Conservation (phyloP, 1,140 invertebrate species). For the Tyrophagus putrescentiae region DNA sequence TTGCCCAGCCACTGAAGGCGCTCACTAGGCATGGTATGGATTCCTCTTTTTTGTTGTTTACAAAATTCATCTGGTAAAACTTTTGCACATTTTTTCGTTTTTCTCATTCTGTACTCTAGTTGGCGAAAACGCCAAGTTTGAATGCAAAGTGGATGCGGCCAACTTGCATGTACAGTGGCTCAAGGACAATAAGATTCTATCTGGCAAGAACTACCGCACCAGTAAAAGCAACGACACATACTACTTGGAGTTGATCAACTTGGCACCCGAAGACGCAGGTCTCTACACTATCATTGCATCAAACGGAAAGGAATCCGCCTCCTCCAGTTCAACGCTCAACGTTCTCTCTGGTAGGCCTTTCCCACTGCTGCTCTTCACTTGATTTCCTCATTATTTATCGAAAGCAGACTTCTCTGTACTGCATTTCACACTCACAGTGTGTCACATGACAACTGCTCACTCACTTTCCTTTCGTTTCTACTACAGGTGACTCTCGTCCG, state of each 20-base stretch:
- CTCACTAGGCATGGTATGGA: constrained; percentile 9
- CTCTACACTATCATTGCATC: constrained; percentile 76
- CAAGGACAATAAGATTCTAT: constrained; percentile 51
- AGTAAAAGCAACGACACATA: constrained; percentile 51
- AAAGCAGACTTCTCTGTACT: no score
- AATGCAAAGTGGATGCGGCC: constrained; percentile 50
- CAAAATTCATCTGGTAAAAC: not conserved
- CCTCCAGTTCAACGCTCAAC: constrained; percentile 58
- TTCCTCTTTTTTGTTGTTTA: not conserved
- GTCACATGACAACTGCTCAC: not conserved
- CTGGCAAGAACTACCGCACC: constrained; percentile 3
- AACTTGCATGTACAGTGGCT: constrained; percentile 57
- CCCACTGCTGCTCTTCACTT: not conserved
- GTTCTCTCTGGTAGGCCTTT: constrained; percentile 39
- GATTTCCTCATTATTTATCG: no score
- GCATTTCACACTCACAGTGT: not conserved
- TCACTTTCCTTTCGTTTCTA: constrained; percentile 10
- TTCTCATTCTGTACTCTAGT: no score
- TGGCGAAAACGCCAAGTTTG: constrained; percentile 68
- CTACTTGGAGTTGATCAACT: constrained; percentile 32
- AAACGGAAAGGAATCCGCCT: constrained; percentile 36
- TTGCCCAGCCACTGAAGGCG: not conserved
- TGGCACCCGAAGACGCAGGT: constrained; percentile 63
- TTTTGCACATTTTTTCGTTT: not conserved
- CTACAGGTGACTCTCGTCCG: constrained; percentile 27